Base-by-base conservation (phyloP, 64 coral and sea anemone genomes). In the Montipora sp. region DNA sequence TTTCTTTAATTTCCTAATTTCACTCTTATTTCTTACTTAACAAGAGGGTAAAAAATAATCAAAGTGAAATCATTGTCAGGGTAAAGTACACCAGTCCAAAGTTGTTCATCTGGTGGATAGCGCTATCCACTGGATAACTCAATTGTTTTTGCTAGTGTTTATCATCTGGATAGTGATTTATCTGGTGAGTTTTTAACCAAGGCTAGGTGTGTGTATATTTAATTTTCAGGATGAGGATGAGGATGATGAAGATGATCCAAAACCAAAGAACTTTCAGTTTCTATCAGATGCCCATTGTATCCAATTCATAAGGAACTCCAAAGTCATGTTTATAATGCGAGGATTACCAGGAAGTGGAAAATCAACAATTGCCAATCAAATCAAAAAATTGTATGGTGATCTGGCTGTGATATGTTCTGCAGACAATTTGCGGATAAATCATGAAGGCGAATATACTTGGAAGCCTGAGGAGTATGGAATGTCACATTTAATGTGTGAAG, bases 311-410 rank as follows among this genome's bases (percentile, higher is more conserved):
- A 70, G 6, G 68, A 71, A 83, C 8, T 91, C 79, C 15, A 78
- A 91, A 81, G 77, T 81, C 46, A 91, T 91, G 78, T 71, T 91
- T 22, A 91, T 91, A 49, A 57, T 91, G 43, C 27, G 89, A 80
- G 89, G 89, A n/a, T 70, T 81, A 82, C 89, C 89, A 43, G 89
- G 89, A 13, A 91, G 89, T 80, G 89, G 89, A 51, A 91, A 91
- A 80, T 80, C 77, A 45, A 50, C 22, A 81, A 48, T 91, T 23
- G 89, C 89, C 5, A 8, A 3, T 1, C 59, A 71, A 49, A 80
- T 91, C 1, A 73, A 81, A 51, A 45, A 74, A n/a, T 48, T 49
- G 15, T 81, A 81, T 91, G 48, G 77, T 73, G 77, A 91, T 71
- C 36, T 55, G 68, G 89, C 89, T 27, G 18, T 91, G n/a, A 72